A percentile compares a stretch with the other conserved stretches of the same genome.
Conservation (phyloP, 92 coral and sea anemone species). For the Parazoanthus atlanticus region DNA sequence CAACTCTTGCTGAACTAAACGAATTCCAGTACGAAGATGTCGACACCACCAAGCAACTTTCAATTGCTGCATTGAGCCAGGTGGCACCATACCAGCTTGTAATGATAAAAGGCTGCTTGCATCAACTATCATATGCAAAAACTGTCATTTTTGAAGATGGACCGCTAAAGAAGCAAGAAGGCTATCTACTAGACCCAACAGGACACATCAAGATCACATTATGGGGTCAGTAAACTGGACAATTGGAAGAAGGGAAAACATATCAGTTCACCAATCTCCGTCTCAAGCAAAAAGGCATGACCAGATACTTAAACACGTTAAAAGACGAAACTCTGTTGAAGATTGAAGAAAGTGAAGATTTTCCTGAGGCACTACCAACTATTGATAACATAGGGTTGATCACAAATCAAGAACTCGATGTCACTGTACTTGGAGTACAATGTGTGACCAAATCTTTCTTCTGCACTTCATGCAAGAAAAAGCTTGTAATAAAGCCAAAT, state of each 20-base stretch:
- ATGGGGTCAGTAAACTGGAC: conserved; percentile 36
- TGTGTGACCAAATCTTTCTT: conserved; percentile 24
- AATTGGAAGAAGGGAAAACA: conserved; percentile 23
- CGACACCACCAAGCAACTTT: no score
- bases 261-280: conserved; percentile 39
- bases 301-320: conserved; percentile 33
- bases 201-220: conserved; percentile 32
- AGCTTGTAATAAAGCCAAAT: conserved; percentile 8
- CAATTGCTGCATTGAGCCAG: no score
- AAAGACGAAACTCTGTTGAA: conserved; percentile 23
- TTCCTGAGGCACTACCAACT: conserved; percentile 23
- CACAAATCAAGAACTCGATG: conserved; percentile 18
- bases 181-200: conserved; percentile 11
- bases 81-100: background rate
- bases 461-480: conserved; percentile 19
- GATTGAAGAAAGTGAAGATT: conserved; percentile 32
- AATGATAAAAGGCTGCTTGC: background rate
- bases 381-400: conserved; percentile 27
- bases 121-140: no score
- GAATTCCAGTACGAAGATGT: no score
- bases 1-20: background rate
- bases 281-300: conserved; percentile 1
- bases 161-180: conserved; percentile 1
- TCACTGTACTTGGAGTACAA: conserved; percentile 20
- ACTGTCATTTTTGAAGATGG: no score